A percentile compares a stretch with the other conserved stretches of the same genome.
These are phyloP conservation scores for Euwallacea fornicatus DNA, from an alignment of 1,140 invertebrate genomes.

Conservation along the genomic window DNA sequence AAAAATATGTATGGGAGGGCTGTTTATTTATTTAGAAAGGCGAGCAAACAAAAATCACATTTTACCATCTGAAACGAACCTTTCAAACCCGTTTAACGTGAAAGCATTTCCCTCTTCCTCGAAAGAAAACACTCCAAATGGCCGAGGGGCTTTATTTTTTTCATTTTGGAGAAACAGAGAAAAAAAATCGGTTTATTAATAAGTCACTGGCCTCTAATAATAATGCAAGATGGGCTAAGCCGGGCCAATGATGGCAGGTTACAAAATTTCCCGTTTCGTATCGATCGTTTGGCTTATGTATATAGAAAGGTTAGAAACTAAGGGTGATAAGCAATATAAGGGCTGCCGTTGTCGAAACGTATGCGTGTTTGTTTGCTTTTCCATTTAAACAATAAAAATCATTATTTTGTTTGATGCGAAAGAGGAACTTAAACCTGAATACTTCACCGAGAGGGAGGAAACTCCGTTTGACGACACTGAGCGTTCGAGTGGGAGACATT, in stretches of 20 bases:
- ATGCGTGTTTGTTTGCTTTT: background rate
- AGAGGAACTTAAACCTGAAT: too few species aligned
- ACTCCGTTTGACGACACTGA: too few species aligned
- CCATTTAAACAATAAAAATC: too few species aligned
- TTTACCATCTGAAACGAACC: constrained; percentile 10
- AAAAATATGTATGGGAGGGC: constrained; percentile 2
- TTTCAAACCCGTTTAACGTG: constrained; percentile 15
- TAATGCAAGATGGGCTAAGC: constrained; percentile 25
- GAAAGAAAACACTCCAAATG: background rate
- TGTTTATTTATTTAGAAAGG: constrained; percentile 18
- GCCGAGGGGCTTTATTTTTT: background rate
- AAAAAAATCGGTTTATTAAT: constrained; percentile 7
- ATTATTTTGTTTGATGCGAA: too few species aligned
- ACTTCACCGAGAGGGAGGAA: too few species aligned
- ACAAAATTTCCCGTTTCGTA: constrained; percentile 27
- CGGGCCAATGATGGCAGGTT: constrained; percentile 32
- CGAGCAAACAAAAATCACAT: constrained; percentile 16
- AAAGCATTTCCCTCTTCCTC: constrained; percentile 10
- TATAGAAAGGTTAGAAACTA: constrained; percentile 31
- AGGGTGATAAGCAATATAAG: constrained; percentile 15
- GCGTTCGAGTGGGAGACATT: too few species aligned
- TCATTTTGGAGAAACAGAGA: background rate
- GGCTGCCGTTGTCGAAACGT: background rate
- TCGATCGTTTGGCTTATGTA: constrained; percentile 27
- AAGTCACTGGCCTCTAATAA: constrained; percentile 8